Percentiles rank a stretch among this genome's conserved stretches.
phyloP scores from a whole-genome alignment of 2,797 vertebrate genomes.

The Pseudotriccus pelzelni region DNA sequence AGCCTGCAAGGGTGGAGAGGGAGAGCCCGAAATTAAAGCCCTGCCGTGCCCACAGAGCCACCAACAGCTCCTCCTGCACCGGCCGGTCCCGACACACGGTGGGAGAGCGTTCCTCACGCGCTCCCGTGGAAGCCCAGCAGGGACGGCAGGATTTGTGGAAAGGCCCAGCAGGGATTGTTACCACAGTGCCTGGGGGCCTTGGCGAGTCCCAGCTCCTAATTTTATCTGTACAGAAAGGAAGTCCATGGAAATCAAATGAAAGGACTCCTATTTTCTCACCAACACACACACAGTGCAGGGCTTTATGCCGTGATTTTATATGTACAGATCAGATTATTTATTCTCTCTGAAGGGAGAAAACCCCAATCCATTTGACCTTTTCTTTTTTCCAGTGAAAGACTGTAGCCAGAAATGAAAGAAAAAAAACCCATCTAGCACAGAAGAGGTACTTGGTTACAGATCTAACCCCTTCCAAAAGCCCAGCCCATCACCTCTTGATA shows the following conservation, averaged over 20 bases:
- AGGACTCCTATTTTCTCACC: background rate
- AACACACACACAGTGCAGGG: background rate
- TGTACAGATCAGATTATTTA: background rate
- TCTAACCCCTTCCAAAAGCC: background rate
- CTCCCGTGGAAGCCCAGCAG: background rate
- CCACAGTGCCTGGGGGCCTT: background rate
- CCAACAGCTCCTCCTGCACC: accelerated
- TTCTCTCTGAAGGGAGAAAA: slow-evolving; percentile 4
- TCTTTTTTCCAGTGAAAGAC: background rate
- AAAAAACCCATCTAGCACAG: background rate
- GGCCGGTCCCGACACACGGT: accelerated
- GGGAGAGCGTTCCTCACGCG: background rate
- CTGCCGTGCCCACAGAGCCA: background rate
- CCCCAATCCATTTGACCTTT: background rate
- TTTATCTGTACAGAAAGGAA: background rate
- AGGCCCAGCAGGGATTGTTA: background rate
- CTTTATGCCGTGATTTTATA: background rate
- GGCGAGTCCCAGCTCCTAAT: background rate
- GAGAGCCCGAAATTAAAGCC: background rate
- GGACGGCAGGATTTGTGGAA: accelerated
- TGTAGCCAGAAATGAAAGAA: background rate
- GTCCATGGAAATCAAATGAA: background rate
- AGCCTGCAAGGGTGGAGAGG: slow-evolving; percentile 76
- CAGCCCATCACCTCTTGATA: background rate
- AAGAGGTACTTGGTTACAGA: background rate